Base-by-base conservation (phyloP, 2,797 vertebrate species). In the Ptychobarbus kaznakovi region DNA sequence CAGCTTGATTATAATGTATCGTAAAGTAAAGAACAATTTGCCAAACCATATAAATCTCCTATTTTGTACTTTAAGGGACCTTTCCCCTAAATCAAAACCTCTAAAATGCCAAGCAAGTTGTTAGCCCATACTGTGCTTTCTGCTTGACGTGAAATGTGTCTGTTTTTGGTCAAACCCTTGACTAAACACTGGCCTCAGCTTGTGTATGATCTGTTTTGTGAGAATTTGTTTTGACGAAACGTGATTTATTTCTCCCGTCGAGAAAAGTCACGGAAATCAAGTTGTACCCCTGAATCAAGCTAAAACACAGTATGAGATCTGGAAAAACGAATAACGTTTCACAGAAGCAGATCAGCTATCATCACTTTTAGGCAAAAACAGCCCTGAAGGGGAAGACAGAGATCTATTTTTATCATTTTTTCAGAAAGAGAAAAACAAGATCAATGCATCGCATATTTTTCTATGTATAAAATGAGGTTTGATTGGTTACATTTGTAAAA, bases 371-470 rank as follows among this genome's bases (percentile, higher is more conserved):
- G 66, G 86, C 80, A 91, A 90, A 89, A 89, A 89, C 51, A 84
- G 83, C 68, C 80, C 89, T 75, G 83, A 35, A 61, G 86, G 87
- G 85, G 82, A 82, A 86, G 69, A 90, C 65, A 90, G 89, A 86
- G 83, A 80, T 93, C 78, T 93, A 92, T 93, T 92, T 90, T 94
- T 92, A 89, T 83, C 20, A 10, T 58, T 70, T 49, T 49, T 90
- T 90, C 79, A 91, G 82, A 91, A 92, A 92, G 87, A 89, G 86
- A 90, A 89, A 84, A 80, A 56, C 86, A 75, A 87, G 51, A 89
- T 87, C 68, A 83, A 90, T 76, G 90, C 88, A 87, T 86, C 87
- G 89, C 83, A 89, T 94, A 93, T 95, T 93, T 94, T 94, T 95
- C 92, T 95, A 93, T 88, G 86, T 90, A 88, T 88, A 89, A 86